These are phyloP conservation scores for Tor tambroides DNA, from an alignment of 2,113 vertebrate species.

Conservation along the genomic window DNA sequence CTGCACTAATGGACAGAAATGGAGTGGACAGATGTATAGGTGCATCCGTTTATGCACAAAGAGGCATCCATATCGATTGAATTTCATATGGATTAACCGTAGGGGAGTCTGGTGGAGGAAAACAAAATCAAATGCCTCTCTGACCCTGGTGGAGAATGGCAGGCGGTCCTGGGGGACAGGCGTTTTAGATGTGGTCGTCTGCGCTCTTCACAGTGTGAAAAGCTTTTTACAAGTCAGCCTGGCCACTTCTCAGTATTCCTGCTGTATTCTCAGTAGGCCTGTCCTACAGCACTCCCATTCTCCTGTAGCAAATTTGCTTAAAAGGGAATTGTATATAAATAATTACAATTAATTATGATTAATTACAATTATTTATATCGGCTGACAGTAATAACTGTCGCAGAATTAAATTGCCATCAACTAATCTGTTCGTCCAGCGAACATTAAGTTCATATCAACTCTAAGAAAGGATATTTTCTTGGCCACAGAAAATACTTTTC, in stretches of 20 bases:
- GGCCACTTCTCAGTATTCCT: slow-evolving; percentile 37
- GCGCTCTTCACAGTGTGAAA: slow-evolving; percentile 68
- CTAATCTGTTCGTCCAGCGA: too few relatives aligned
- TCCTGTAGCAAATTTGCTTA: too few relatives aligned
- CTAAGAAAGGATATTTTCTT: too few relatives aligned
- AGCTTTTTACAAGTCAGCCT: slow-evolving; percentile 63
- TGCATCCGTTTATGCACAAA: slow-evolving; percentile 36
- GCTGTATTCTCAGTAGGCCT: slow-evolving; percentile 47
- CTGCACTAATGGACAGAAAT: slow-evolving; percentile 37
- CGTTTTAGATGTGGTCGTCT: slow-evolving; percentile 61
- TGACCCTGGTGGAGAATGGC: slow-evolving; percentile 63
- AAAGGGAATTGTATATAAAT: too few relatives aligned
- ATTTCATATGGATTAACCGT: slow-evolving; percentile 48
- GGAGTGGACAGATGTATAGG: slow-evolving; percentile 18
- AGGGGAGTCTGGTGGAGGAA: slow-evolving; percentile 38
- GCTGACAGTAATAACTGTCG: too few relatives aligned
- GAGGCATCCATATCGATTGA: slow-evolving; percentile 38
- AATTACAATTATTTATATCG: too few relatives aligned
- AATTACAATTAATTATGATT: too few relatives aligned
- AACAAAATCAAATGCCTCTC: slow-evolving; percentile 61
- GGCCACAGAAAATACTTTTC: too few relatives aligned
- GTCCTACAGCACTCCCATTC: slow-evolving; percentile 44
- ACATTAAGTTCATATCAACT: too few relatives aligned
- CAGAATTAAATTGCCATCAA: too few relatives aligned
- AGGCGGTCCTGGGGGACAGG: slow-evolving; percentile 55